phyloP scores from a whole-genome alignment of 2,888 invertebrate species.

The Caradrina clavipalpis region DNA sequence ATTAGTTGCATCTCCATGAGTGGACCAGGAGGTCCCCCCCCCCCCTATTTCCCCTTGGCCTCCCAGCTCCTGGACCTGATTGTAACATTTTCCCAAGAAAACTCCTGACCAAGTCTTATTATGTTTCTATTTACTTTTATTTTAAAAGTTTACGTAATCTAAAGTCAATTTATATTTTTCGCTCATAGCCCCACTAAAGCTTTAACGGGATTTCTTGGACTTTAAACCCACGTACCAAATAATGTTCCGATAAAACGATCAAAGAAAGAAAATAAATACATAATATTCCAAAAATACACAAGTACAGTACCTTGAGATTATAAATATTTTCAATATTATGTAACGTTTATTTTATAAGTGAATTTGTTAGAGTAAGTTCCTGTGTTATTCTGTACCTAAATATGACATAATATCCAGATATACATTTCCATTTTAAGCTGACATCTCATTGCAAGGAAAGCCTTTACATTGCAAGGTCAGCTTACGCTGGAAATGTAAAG shows the following conservation, averaged over 20 bases:
- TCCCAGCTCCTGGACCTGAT: no score
- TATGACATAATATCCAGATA: neutral
- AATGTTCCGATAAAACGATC: neutral
- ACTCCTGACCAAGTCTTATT: neutral
- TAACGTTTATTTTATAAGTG: constrained; percentile 45
- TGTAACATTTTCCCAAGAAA: neutral
- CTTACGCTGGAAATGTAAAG: neutral
- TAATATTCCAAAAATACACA: constrained; percentile 24
- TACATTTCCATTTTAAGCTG: neutral
- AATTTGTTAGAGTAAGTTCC: constrained; percentile 65
- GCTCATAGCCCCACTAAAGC: neutral
- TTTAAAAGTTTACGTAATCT: neutral
- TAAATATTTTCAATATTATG: constrained; percentile 29
- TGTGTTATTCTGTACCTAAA: constrained; percentile 54
- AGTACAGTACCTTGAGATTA: constrained; percentile 57
- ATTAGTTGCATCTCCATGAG: neutral
- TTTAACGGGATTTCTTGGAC: constrained; percentile 1
- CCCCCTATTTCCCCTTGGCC: no score
- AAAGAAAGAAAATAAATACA: constrained; percentile 11
- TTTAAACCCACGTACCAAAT: constrained; percentile 18
- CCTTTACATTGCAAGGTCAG: neutral
- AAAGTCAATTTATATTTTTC: neutral
- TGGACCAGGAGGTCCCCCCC: no score
- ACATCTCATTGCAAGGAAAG: neutral
- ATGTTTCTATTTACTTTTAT: neutral